Conservation (phyloP, 2,888 invertebrate species). For the Zonitis immaculata region DNA sequence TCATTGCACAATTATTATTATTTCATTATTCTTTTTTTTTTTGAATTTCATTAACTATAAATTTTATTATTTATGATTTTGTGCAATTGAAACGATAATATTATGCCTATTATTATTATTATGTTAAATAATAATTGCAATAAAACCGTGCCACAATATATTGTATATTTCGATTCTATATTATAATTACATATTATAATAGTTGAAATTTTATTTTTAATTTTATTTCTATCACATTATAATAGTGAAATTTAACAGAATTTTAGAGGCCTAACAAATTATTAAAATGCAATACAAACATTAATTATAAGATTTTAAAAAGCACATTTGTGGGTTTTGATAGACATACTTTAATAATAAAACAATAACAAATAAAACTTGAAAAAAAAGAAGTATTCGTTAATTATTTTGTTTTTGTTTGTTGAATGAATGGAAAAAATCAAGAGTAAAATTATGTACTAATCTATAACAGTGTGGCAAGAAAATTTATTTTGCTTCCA, state of each 20-base stretch:
- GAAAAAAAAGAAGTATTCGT: too few species aligned
- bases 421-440: too few species aligned
- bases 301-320: constrained; percentile 11
- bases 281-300: constrained; percentile 19
- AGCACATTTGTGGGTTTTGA: constrained; percentile 21
- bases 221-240: constrained; percentile 7
- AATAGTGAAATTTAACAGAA: constrained; percentile 3
- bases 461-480: too few species aligned
- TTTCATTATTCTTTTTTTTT: constrained; percentile 4
- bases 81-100: background rate
- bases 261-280: constrained; percentile 20
- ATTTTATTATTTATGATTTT: background rate
- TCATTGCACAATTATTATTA: background rate
- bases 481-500: too few species aligned
- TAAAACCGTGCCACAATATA: constrained; percentile 22
- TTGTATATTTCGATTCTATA: constrained; percentile 11
- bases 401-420: too few species aligned
- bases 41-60: background rate
- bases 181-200: constrained; percentile 14
- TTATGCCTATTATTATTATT: constrained; percentile 9
- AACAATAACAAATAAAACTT: too few species aligned
- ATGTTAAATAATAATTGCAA: constrained; percentile 17
- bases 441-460: too few species aligned
- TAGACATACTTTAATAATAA: constrained; percentile 4
- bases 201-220: constrained; percentile 7